Evolutionary conservation across 2,797 vertebrate species (phyloP).

Genomic region (Crocidura indochinensis): DNA sequence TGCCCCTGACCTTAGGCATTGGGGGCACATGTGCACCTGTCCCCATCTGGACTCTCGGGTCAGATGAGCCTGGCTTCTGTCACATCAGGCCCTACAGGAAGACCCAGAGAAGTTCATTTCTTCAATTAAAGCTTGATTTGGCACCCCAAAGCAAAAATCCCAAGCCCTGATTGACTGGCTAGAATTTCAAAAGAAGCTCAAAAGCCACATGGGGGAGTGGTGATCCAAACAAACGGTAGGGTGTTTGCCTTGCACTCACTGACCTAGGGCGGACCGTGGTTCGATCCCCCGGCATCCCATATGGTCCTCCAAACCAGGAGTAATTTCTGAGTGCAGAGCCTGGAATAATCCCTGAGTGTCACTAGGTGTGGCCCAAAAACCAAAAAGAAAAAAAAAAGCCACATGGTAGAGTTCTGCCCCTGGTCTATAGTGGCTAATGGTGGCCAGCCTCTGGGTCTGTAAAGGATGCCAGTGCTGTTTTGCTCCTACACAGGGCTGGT

Average conservation of each 20-base stretch:
- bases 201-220: neutral
- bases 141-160: conserved; percentile 47
- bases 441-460: neutral
- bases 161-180: conserved; percentile 37
- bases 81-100: conserved; percentile 70
- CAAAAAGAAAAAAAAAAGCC: neutral
- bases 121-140: conserved; percentile 63
- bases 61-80: conserved; percentile 75
- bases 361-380: no score
- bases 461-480: neutral
- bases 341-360: no score
- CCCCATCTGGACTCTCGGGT: conserved; percentile 71
- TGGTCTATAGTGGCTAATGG: neutral
- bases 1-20: conserved; percentile 69
- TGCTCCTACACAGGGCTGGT: neutral
- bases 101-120: conserved; percentile 74
- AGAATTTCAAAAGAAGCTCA: conserved; percentile 38
- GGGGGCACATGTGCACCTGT: conserved; percentile 64
- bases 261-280: no score
- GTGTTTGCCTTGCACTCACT: no score
- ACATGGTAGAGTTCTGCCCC: neutral
- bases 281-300: no score
- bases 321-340: no score
- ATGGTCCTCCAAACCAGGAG: no score
- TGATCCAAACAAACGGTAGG: no score